Evolutionary conservation across 2,113 vertebrate genomes (phyloP), one percentile per base, ranked within the genome.

Genomic region (Atrichornis clamosus): DNA sequence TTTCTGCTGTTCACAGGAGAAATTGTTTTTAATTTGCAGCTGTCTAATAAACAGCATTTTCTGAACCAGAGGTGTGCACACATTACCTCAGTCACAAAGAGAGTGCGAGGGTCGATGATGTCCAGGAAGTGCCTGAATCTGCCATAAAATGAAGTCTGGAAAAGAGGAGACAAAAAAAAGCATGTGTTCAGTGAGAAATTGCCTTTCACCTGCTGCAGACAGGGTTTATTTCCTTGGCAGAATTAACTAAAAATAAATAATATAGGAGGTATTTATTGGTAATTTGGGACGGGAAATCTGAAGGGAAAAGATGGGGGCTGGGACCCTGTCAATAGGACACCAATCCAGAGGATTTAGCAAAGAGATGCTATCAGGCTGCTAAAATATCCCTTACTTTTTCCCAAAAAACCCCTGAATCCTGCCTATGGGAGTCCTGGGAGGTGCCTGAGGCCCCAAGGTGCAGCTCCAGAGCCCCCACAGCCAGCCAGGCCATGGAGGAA

Each of bases 121-220:
- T 99, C 98, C 98, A 99, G 73, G 97, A 99, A 99, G 97, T 99
- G 99, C 77, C 99, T 97, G 97, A 99, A 98, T 59, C 99, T 97
- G 63, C 99, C 99, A 47, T 97, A 98, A 95, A 99, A 99, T 0
- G 98, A 99, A 13, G 95, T 98, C 99, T 99, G 90, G 75, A 94
- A 94, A 88, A 95, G 47, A 65, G 52, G 19, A 67, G 52, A 86
- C 20, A 58, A 24, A 37, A 44, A 80, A 50, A 3, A 49, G 17
- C 22, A 28, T 0, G 0, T 1, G 20, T 13, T 79, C 28, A 17
- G 88, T 73, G 69, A 58, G 63, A 50, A 95, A 70, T 5, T 49
- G 60, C n/a, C 11, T 77, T 60, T 77, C 30, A 67, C 28, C 28
- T 28, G 37, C 52, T 62, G 63, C n/a, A 64, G 16, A 39, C 37